phyloP scores from a whole-genome alignment of 2,888 invertebrate species.

The Rapana venosa region DNA sequence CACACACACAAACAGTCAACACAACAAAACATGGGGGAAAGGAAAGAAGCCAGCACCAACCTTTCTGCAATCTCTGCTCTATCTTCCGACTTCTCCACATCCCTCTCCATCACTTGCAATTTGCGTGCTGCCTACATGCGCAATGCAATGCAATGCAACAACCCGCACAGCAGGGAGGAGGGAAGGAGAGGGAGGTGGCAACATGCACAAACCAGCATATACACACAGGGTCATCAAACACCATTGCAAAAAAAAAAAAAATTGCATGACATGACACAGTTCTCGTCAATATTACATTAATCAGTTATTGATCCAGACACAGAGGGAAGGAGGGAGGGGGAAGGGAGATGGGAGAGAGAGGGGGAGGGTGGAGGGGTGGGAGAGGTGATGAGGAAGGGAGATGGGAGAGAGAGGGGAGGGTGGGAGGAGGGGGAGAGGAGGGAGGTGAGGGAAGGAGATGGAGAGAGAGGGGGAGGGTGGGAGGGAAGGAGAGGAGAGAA shows the following conservation, averaged over 20 bases:
- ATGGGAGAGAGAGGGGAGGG: neutral
- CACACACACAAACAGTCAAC: no score
- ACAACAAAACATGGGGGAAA: no score
- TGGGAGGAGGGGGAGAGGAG: neutral
- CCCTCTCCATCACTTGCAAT: slow-evolving; percentile 99
- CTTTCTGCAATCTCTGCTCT: slow-evolving; percentile 68
- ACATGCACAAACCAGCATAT: slow-evolving; percentile 35
- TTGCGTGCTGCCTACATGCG: slow-evolving; percentile 95
- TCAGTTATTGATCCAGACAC: no score
- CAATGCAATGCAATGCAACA: slow-evolving; percentile 2
- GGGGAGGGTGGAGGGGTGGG: neutral
- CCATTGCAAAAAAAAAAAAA: neutral
- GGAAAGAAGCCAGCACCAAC: slow-evolving; percentile 58
- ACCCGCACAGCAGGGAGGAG: neutral
- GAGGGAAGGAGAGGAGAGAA: no score
- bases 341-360: neutral
- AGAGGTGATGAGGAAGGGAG: no score
- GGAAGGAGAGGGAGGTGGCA: slow-evolving; percentile 25
- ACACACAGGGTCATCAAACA: neutral
- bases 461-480: no score
- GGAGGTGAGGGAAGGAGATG: neutral
- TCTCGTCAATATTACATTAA: no score
- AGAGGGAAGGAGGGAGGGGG: neutral
- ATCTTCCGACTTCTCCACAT: slow-evolving; percentile 80
- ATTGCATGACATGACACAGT: no score